A percentile compares a stretch with the other conserved stretches of the same genome.
These are phyloP conservation scores for Brachyhypopomus occidentalis DNA, from an alignment of 2,113 vertebrate species.

Conservation along the genomic window DNA sequence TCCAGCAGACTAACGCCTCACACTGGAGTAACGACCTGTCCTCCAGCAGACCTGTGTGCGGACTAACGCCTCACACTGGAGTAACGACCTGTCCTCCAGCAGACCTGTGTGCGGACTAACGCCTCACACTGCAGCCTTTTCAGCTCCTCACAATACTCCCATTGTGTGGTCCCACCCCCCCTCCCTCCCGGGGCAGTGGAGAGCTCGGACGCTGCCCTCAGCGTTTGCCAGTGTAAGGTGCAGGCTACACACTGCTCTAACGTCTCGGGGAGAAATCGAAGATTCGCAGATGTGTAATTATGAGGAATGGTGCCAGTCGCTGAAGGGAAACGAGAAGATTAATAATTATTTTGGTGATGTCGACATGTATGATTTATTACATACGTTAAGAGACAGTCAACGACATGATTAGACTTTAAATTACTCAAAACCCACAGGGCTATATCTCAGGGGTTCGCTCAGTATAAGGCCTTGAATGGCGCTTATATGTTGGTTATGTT, in stretches of 20 bases:
- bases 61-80: too few relatives aligned
- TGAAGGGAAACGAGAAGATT: conserved; percentile 32
- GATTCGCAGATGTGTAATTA: conserved; percentile 43
- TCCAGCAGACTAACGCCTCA: too few relatives aligned
- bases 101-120: too few relatives aligned
- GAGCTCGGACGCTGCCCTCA: conserved; percentile 10
- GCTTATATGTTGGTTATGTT: not conserved
- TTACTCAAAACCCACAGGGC: not conserved
- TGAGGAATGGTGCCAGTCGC: conserved; percentile 15
- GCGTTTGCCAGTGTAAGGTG: not conserved
- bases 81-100: too few relatives aligned
- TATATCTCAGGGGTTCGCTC: conserved; percentile 33
- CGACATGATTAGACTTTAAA: conserved; percentile 18
- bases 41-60: too few relatives aligned
- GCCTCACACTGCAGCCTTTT: conserved; percentile 53
- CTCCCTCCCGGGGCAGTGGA: conserved; percentile 19
- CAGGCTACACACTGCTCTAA: conserved; percentile 31
- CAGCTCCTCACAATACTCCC: conserved; percentile 47
- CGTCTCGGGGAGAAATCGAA: conserved; percentile 19
- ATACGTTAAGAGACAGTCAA: conserved; percentile 16
- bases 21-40: too few relatives aligned
- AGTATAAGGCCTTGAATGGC: too few relatives aligned
- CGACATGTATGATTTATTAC: conserved; percentile 43
- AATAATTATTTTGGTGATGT: conserved; percentile 31
- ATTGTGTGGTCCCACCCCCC: conserved; percentile 46